Conservation (phyloP, 2,797 vertebrate species). For the Strix occidentalis region DNA sequence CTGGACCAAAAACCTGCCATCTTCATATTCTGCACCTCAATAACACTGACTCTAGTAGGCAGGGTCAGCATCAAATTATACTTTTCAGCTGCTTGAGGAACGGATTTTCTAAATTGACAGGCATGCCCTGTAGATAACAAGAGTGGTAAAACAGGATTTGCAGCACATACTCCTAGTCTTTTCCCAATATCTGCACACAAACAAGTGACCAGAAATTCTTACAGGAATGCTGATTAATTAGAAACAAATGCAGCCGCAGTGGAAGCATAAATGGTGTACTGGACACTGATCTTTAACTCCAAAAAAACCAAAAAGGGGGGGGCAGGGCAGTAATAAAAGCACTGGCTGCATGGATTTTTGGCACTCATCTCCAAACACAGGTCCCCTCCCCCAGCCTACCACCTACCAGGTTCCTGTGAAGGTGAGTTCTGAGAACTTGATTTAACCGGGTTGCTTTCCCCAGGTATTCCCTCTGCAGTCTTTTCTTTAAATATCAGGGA, state of each 20-base stretch:
- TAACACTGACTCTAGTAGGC: neutral
- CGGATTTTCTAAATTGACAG: neutral
- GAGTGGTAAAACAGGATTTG: neutral
- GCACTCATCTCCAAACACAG: neutral
- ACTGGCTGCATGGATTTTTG: neutral
- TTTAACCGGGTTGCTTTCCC: neutral
- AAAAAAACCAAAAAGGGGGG: neutral
- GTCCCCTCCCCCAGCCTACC: neutral
- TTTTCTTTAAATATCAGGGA: neutral
- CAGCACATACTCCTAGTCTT: neutral
- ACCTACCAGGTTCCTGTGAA: constrained; percentile 41
- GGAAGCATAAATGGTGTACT: neutral
- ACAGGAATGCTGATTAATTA: neutral
- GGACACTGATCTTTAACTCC: neutral
- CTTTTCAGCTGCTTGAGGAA: neutral
- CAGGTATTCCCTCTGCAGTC: neutral
- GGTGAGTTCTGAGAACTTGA: neutral
- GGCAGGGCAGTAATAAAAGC: neutral
- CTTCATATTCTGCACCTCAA: neutral
- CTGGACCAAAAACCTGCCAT: neutral
- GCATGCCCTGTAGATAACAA: neutral
- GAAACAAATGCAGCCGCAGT: neutral
- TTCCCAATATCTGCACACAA: neutral
- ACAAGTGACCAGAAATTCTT: neutral
- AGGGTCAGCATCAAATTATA: neutral